A percentile compares a stretch with the other conserved stretches of the same genome.
phyloP scores from a whole-genome alignment of 2,888 invertebrate genomes.

The Omphaloscelis lunosa region DNA sequence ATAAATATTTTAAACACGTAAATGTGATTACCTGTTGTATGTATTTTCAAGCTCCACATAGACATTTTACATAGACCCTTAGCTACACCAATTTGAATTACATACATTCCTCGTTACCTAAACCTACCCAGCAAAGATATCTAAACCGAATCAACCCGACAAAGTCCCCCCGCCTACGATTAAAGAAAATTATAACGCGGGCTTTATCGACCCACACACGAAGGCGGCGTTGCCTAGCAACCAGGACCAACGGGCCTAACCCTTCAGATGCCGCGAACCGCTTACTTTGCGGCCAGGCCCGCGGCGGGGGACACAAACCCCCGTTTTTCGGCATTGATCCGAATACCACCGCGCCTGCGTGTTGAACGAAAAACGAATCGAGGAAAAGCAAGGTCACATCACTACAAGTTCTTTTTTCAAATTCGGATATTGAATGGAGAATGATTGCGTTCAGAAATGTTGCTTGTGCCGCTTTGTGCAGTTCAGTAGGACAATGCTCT shows the following conservation, averaged over 20 bases:
- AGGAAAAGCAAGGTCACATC: constrained; percentile 89
- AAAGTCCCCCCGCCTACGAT: constrained; percentile 75
- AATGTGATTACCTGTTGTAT: background rate
- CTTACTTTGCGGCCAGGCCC: constrained; percentile 85
- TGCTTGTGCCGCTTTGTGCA: constrained; percentile 75
- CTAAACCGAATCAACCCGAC: constrained; percentile 71
- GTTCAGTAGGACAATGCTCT: constrained; percentile 81
- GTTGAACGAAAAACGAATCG: constrained; percentile 88
- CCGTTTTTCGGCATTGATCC: constrained; percentile 90
- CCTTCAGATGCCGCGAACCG: constrained; percentile 88
- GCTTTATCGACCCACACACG: constrained; percentile 84
- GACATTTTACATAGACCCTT: constrained; percentile 12
- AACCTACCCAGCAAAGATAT: constrained; percentile 70
- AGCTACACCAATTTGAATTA: constrained; percentile 23
- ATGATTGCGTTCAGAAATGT: constrained; percentile 84
- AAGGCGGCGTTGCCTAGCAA: constrained; percentile 88
- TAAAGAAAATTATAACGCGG: constrained; percentile 87
- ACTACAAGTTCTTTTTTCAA: constrained; percentile 89
- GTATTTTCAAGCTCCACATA: background rate
- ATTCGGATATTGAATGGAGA: constrained; percentile 89
- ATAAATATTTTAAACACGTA: background rate
- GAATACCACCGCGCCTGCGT: constrained; percentile 87
- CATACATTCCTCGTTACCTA: constrained; percentile 52
- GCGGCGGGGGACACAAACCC: constrained; percentile 81
- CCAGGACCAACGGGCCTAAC: constrained; percentile 81